Base-by-base conservation (phyloP, 30 jellyfish, hydroid and myxozoan genomes). In the Aurelia sp. region DNA sequence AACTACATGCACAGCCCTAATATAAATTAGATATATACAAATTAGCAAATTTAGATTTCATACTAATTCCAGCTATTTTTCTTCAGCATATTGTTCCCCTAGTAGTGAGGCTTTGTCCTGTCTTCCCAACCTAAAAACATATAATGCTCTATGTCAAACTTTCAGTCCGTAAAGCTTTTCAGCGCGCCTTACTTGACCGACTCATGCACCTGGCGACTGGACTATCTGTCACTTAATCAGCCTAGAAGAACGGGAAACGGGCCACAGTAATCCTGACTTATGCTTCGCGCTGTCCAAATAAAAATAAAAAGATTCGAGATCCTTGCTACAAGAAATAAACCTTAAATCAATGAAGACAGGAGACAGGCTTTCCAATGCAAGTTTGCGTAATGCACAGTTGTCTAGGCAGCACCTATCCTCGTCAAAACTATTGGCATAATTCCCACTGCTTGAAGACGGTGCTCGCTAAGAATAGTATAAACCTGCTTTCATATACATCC, bases 81-180 rank as follows among this genome's bases (percentile, higher is more conserved):
- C 82, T 71, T 71, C 82, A 71, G 82, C 82, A 71, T 15, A 71
- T 13, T 71, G 82, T 71, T 76, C 63, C 73, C 86, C 86, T 76
- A 76, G 68, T 41, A 66, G 82, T 44, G 86, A 57, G 63, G 86
- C 86, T 59, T 76, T 76, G 86, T 76, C 63, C 86, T 76, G 73
- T 76, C 86, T 76, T 61, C 86, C 86, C 86, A 76, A 76, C 86
- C 86, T 76, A 76, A 60, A 76, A 76, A 76, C 73, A 76, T 76
- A 76, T 67, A 76, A 76, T 30, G 86, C 73, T 57, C 86, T 76
- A 18, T 76, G 73, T 61, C 76, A 76, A 61, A 76, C 35, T 22
- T 48, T 74, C 55, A 27, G 53, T 76, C 76, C 73, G 76, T 60
- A 55, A 51, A 59, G 74, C 19, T 20, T 57, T 76, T 60, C 55